Evolutionary conservation across 2,888 invertebrate species (phyloP).

Genomic region (Alloscopus bannaensis): DNA sequence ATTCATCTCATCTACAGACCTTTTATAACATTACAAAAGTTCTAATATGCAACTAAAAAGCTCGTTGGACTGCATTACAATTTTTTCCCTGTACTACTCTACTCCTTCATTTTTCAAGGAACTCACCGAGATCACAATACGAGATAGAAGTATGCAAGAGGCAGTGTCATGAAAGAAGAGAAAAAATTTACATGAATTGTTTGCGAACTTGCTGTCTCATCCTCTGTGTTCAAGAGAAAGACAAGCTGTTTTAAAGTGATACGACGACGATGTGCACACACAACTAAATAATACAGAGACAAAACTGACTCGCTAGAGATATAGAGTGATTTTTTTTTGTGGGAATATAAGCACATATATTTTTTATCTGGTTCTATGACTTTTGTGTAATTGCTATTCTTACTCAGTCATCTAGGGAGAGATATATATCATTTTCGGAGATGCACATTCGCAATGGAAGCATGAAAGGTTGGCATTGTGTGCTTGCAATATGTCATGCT

Average conservation of each 20-base stretch:
- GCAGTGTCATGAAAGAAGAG: conserved; percentile 9
- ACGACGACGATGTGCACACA: no score
- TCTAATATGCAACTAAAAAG: no score
- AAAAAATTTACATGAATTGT: conserved; percentile 46
- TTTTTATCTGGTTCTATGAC: conserved; percentile 9
- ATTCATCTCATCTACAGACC: conserved; percentile 14
- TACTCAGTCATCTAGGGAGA: conserved; percentile 27
- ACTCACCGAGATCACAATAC: conserved; percentile 48
- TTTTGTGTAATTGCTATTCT: conserved; percentile 50
- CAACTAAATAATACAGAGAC: no score
- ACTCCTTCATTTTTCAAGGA: conserved; percentile 45
- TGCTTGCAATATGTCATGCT: conserved; percentile 64
- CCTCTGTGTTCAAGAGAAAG: conserved; percentile 14
- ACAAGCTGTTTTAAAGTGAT: conserved; percentile 27
- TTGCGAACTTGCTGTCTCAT: conserved; percentile 60
- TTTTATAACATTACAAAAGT: no score
- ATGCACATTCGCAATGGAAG: background rate
- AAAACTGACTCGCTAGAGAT: no score
- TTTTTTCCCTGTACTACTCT: no score
- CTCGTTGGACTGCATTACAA: no score
- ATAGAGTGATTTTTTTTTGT: conserved; percentile 21
- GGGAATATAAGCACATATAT: background rate
- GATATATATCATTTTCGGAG: background rate
- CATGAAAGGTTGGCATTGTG: conserved; percentile 12
- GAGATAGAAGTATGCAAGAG: conserved; percentile 36